Evolutionary conservation across 2,888 invertebrate genomes (phyloP).

Genomic region (Mythimna ferrago): DNA sequence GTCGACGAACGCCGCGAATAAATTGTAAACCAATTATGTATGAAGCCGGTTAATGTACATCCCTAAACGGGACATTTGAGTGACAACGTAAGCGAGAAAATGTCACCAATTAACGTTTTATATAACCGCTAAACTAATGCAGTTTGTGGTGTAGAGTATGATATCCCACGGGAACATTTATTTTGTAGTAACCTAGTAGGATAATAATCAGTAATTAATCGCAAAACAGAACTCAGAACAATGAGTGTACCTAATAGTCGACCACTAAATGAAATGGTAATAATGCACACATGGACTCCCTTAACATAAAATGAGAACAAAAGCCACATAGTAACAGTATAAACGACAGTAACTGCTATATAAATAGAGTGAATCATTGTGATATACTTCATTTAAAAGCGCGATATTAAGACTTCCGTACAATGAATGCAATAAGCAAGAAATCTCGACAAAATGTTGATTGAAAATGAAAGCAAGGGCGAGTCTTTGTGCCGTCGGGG

Average conservation of each 20-base stretch:
- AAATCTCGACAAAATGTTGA: slow-evolving; percentile 66
- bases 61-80: slow-evolving; percentile 7
- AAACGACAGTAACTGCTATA: slow-evolving; percentile 4
- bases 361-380: slow-evolving; percentile 34
- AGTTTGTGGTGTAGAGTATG: background rate
- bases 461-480: slow-evolving; percentile 70
- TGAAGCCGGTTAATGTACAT: background rate
- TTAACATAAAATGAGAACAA: background rate
- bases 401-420: slow-evolving; percentile 54
- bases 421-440: slow-evolving; percentile 65
- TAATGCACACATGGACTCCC: background rate
- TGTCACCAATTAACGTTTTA: slow-evolving; percentile 11
- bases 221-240: background rate
- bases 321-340: slow-evolving; percentile 1
- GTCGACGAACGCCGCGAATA: background rate
- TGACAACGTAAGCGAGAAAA: slow-evolving; percentile 5
- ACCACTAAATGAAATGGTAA: background rate
- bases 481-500: slow-evolving; percentile 63
- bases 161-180: background rate
- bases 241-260: background rate
- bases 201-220: too few species aligned
- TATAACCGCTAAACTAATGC: slow-evolving; percentile 3
- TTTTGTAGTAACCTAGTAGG: background rate
- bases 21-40: slow-evolving; percentile 6
- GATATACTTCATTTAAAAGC: slow-evolving; percentile 42